Percentiles rank a stretch among this genome's conserved stretches.
phyloP scores from a whole-genome alignment of 2,888 invertebrate genomes.

The Torymus aiolomorphi region DNA sequence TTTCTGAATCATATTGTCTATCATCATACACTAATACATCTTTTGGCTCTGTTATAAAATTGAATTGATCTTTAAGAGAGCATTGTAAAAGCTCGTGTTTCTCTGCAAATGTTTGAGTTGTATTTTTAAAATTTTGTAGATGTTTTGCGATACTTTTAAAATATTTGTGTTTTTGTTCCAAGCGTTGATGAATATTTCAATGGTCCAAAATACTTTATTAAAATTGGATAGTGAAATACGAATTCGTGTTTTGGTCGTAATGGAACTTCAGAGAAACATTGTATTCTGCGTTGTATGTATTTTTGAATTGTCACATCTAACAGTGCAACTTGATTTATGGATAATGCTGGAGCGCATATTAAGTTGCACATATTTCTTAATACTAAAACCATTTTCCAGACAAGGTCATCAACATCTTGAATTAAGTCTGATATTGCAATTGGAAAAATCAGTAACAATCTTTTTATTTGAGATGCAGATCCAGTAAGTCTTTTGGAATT shows the following conservation, averaged over 20 bases:
- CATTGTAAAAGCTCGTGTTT: conserved; percentile 49
- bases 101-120: conserved; percentile 49
- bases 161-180: conserved; percentile 61
- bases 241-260: conserved; percentile 61
- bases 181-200: conserved; percentile 59
- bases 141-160: conserved; percentile 58
- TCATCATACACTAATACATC: not conserved
- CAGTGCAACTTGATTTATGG: conserved; percentile 50
- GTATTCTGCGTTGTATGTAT: conserved; percentile 53
- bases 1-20: not conserved
- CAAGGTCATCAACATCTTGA: conserved; percentile 44
- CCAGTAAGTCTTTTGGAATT: conserved; percentile 46
- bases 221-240: conserved; percentile 54
- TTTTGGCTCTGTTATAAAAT: not conserved
- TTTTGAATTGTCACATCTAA: conserved; percentile 47
- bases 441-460: conserved; percentile 54
- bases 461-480: conserved; percentile 56
- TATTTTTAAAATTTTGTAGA: conserved; percentile 61
- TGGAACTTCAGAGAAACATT: conserved; percentile 49
- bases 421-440: conserved; percentile 51
- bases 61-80: not conserved
- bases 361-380: conserved; percentile 57
- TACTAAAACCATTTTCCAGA: conserved; percentile 54
- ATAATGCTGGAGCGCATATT: conserved; percentile 54
- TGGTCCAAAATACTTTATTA: conserved; percentile 57